phyloP scores from a whole-genome alignment of 2,888 invertebrate species.

The Xylota sylvarum region DNA sequence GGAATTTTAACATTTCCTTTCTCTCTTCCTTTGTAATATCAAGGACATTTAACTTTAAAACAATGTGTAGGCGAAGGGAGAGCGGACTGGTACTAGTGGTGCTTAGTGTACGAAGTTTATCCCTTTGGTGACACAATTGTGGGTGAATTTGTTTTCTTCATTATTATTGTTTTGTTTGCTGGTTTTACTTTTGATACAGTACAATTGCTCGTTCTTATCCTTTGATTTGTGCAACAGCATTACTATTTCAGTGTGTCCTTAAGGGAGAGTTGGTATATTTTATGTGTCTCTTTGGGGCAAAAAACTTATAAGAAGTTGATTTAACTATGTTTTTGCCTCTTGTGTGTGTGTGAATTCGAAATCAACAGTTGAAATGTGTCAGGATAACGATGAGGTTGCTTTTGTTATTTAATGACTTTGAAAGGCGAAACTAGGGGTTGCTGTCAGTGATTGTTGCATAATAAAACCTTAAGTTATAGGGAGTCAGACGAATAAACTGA shows the following conservation, averaged over 20 bases:
- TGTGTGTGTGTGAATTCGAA: not conserved
- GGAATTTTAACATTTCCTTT: constrained; percentile 33
- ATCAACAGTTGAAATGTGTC: not conserved
- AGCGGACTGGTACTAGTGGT: not conserved
- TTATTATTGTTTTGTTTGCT: constrained; percentile 14
- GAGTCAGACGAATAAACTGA: no score
- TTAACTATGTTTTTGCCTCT: not conserved
- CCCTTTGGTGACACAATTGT: constrained; percentile 5
- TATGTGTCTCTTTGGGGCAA: constrained; percentile 2
- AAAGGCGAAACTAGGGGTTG: not conserved
- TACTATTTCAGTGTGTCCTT: not conserved
- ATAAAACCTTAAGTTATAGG: not conserved
- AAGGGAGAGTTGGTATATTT: constrained; percentile 5
- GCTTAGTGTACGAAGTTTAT: not conserved
- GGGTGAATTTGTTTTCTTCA: constrained; percentile 22
- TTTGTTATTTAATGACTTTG: not conserved
- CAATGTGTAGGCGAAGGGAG: not conserved
- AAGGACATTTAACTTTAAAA: constrained; percentile 26
- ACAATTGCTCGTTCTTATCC: constrained; percentile 14
- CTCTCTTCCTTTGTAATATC: constrained; percentile 2
- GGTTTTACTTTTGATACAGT: not conserved
- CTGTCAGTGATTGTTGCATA: not conserved
- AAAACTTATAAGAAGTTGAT: not conserved
- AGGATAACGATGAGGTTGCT: not conserved
- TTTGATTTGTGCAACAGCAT: constrained; percentile 21